phyloP scores from a whole-genome alignment of 2,888 invertebrate genomes.

The Leptopilina drosophilae region DNA sequence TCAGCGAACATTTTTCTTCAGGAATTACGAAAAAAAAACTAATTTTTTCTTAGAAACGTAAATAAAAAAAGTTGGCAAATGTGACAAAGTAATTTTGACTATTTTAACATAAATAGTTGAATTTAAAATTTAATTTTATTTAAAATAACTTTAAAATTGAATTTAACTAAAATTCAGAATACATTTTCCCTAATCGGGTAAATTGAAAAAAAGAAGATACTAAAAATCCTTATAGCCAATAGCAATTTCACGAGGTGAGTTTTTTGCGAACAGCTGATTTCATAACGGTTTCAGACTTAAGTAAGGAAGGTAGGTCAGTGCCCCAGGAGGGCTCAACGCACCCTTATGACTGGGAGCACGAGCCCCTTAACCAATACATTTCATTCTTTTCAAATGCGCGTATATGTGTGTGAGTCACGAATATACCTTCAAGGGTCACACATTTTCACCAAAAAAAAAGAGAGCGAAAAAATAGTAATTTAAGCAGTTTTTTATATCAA shows the following conservation, averaged over 20 bases:
- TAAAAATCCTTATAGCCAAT: conserved; percentile 19
- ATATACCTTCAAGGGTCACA: neutral
- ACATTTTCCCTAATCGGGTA: neutral
- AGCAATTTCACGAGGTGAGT: neutral
- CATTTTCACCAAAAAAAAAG: neutral
- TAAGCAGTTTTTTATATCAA: conserved; percentile 14
- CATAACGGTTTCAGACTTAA: conserved; percentile 67
- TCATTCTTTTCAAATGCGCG: conserved; percentile 14
- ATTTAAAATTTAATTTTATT: too few relatives aligned
- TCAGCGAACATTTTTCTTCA: too few relatives aligned
- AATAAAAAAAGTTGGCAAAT: too few relatives aligned
- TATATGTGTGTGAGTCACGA: neutral
- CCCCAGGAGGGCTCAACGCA: conserved; percentile 64
- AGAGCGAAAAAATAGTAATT: conserved; percentile 2
- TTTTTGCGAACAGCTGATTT: conserved; percentile 67
- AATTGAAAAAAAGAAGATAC: neutral
- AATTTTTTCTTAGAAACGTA: too few relatives aligned
- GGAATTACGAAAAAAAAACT: too few relatives aligned
- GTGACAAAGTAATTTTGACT: too few relatives aligned
- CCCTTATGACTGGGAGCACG: conserved; percentile 50
- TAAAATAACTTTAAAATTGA: too few relatives aligned
- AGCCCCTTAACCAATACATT: conserved; percentile 31
- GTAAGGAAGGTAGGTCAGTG: conserved; percentile 74
- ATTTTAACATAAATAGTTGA: too few relatives aligned
- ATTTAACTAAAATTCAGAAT: neutral